Percentiles rank a stretch among this genome's conserved stretches.
Evolutionary conservation across 2,113 vertebrate species (phyloP).

Genomic region (Dascyllus trimaculatus): DNA sequence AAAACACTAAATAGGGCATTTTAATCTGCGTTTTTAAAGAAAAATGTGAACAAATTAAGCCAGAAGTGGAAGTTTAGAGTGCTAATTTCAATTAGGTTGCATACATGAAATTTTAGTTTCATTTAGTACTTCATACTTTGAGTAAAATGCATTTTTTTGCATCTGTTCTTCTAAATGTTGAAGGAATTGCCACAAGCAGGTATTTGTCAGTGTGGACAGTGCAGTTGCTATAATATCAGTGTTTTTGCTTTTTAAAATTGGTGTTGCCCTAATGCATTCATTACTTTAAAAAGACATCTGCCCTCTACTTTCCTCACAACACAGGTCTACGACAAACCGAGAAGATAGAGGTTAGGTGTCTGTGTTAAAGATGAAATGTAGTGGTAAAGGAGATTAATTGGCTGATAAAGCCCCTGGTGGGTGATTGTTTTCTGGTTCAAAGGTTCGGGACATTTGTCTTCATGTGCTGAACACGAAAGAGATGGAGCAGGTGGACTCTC

Average conservation of each 20-base stretch:
- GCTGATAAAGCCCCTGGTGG: constrained; percentile 58
- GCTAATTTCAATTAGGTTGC: no score
- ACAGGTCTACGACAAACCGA: constrained; percentile 18
- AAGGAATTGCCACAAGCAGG: neutral
- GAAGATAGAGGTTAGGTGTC: constrained; percentile 30
- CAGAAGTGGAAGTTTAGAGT: no score
- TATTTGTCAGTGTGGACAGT: no score
- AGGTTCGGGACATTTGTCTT: constrained; percentile 65
- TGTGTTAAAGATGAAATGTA: constrained; percentile 43
- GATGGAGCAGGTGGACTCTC: constrained; percentile 39
- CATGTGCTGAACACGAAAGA: constrained; percentile 53
- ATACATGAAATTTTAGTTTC: neutral
- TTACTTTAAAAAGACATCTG: neutral
- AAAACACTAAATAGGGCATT: no score
- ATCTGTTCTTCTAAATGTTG: neutral
- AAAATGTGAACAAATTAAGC: no score
- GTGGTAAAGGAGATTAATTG: constrained; percentile 64
- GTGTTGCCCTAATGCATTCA: no score
- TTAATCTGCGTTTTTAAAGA: no score
- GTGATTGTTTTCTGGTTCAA: constrained; percentile 72
- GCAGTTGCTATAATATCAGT: no score
- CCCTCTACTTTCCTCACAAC: neutral
- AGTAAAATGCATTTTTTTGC: neutral
- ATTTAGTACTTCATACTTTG: neutral
- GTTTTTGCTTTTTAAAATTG: no score